A percentile compares a stretch with the other conserved stretches of the same genome.
Conservation (phyloP, 2,113 vertebrate genomes). For the Micromys minutus region DNA sequence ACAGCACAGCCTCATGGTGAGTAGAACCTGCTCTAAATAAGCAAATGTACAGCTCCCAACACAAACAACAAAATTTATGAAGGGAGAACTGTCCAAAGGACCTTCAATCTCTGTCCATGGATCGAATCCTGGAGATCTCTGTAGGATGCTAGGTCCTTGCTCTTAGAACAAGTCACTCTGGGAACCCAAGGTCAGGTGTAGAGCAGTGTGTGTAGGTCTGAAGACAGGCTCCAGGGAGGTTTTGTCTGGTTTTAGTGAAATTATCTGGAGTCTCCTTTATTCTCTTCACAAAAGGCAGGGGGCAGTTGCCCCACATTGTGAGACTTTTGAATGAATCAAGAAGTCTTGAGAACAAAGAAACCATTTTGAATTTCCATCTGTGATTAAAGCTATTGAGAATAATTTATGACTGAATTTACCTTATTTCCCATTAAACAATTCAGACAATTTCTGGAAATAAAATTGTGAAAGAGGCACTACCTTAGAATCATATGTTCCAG, state of each 20-base stretch:
- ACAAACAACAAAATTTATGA: not conserved
- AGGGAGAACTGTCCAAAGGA: not conserved
- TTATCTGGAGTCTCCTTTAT: not conserved
- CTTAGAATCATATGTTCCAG: too few species aligned
- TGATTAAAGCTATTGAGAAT: conserved; percentile 10
- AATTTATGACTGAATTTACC: not conserved
- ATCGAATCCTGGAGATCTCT: not conserved
- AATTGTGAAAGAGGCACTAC: not conserved
- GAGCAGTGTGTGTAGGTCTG: not conserved
- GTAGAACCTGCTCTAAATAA: not conserved
- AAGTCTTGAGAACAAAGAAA: not conserved
- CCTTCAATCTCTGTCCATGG: not conserved
- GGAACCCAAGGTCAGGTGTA: not conserved
- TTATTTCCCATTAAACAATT: not conserved
- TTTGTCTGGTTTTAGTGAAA: not conserved
- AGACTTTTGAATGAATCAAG: not conserved
- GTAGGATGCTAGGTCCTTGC: not conserved
- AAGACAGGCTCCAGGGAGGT: not conserved
- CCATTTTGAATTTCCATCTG: not conserved
- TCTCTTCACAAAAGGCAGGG: not conserved
- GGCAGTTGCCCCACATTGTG: not conserved
- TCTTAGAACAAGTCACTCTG: not conserved
- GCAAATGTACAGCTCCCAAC: not conserved
- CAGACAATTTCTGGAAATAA: not conserved
- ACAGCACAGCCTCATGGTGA: not conserved